Conservation (phyloP, 2,113 vertebrate genomes). For the Actinemys pallida region DNA sequence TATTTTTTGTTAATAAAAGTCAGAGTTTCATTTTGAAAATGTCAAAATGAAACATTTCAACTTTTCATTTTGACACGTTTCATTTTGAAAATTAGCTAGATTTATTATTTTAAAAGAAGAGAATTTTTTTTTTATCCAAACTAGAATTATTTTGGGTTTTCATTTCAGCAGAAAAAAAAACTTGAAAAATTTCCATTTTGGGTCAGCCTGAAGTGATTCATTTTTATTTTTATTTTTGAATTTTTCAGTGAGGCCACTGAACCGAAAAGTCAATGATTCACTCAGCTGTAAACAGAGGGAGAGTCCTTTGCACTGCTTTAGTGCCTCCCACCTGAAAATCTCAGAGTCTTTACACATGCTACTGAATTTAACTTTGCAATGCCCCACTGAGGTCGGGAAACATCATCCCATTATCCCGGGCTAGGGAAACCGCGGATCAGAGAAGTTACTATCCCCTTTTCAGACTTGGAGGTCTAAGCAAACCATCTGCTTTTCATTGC, state of each 20-base stretch:
- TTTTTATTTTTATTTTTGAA: neutral
- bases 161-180: neutral
- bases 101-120: neutral
- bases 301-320: neutral
- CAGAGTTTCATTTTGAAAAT: neutral
- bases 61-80: neutral
- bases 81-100: neutral
- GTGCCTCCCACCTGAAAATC: fast-evolving
- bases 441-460: neutral
- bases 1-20: neutral
- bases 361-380: neutral
- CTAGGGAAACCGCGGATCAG: neutral
- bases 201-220: neutral
- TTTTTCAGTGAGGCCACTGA: neutral
- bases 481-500: neutral
- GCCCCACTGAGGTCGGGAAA: neutral
- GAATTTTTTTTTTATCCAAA: neutral
- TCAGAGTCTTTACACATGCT: neutral
- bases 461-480: neutral
- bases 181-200: neutral
- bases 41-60: neutral
- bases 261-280: neutral
- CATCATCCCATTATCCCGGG: neutral
- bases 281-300: neutral
- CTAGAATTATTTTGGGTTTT: neutral